Percentiles rank a stretch among this genome's conserved stretches.
These are phyloP conservation scores for Pseudococcus longispinus DNA, from an alignment of 2,888 invertebrate genomes.

Conservation along the genomic window DNA sequence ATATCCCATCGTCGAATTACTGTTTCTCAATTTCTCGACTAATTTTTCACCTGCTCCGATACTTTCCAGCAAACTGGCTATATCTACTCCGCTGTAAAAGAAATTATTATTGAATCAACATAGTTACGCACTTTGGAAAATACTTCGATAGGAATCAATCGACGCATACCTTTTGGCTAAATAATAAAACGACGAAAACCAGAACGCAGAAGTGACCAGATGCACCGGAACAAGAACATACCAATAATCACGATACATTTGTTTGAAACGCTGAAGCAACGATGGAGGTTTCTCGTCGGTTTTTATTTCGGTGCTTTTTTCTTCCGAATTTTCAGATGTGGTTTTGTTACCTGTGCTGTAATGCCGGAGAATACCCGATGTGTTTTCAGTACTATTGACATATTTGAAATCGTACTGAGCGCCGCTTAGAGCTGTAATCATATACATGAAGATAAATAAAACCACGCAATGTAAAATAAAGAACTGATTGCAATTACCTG, in stretches of 20 bases:
- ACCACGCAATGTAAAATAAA: too few relatives aligned
- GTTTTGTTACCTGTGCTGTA: neutral
- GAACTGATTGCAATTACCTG: neutral
- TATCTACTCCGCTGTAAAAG: slow-evolving; percentile 88
- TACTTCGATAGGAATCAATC: neutral
- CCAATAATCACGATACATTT: slow-evolving; percentile 95
- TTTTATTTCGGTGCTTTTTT: neutral
- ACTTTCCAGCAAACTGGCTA: slow-evolving; percentile 78
- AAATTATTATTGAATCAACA: neutral
- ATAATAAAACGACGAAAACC: slow-evolving; percentile 89
- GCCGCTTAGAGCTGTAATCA: neutral
- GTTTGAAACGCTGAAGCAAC: slow-evolving; percentile 82
- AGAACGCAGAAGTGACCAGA: slow-evolving; percentile 82
- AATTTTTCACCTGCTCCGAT: slow-evolving; percentile 81
- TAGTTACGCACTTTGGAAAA: neutral
- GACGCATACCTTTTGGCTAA: slow-evolving; percentile 77
- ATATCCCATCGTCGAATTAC: slow-evolving; percentile 79
- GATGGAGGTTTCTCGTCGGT: slow-evolving; percentile 65
- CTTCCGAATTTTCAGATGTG: neutral
- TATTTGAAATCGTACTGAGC: neutral
- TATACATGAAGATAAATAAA: neutral
- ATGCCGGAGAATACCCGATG: too few relatives aligned
- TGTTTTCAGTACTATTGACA: neutral
- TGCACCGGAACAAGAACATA: slow-evolving; percentile 95
- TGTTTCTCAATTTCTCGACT: slow-evolving; percentile 72